Base-by-base conservation (phyloP, 2,888 invertebrate species). In the Lycocerus yunnanus region DNA sequence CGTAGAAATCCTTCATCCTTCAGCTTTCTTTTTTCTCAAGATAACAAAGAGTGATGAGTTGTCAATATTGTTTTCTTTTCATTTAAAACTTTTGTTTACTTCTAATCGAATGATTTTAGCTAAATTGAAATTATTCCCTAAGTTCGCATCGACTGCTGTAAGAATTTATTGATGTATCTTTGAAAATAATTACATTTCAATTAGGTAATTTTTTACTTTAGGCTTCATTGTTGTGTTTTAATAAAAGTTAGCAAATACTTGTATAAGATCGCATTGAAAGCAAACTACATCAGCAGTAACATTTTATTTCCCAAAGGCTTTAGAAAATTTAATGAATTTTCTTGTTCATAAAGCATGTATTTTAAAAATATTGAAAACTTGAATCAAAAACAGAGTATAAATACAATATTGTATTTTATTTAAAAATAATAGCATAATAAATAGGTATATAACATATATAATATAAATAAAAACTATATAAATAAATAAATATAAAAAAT, bases 1-100 rank as follows among this genome's bases (percentile, higher is more conserved):
- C 43, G 43, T 43, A 43, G n/a, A 43, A 43, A 43, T 43, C 43
- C 43, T 43, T 43, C 43, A 43, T 60, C 60, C 15, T 60, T 60
- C 60, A 60, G 60, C 15, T 60, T 16, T 16, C 15, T 18, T 13
- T 15, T 60, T 66, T 15, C 66, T 21, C 20, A 15, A 20, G 21
- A 71, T 43, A 60, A 60, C 20, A 24, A 27, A 58, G 20, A 65
- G 43, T 58, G 66, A 65, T 65, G 69, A 63, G 43, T 20, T 71
- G 71, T 65, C 71, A 58, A 71, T 65, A 66, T 66, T 71, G 71
- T 71, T 71, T 65, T 71, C 71, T 58, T 71, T 71, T 71, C 71
- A 66, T 71, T 71, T 66, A 65, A 71, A 71, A 66, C 66, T 71
- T 70, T 58, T 65, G 58, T 65, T 65, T 70, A 27, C 69, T 20